Evolutionary conservation across 2,797 vertebrate genomes (phyloP).

Genomic region (Poecilia picta): DNA sequence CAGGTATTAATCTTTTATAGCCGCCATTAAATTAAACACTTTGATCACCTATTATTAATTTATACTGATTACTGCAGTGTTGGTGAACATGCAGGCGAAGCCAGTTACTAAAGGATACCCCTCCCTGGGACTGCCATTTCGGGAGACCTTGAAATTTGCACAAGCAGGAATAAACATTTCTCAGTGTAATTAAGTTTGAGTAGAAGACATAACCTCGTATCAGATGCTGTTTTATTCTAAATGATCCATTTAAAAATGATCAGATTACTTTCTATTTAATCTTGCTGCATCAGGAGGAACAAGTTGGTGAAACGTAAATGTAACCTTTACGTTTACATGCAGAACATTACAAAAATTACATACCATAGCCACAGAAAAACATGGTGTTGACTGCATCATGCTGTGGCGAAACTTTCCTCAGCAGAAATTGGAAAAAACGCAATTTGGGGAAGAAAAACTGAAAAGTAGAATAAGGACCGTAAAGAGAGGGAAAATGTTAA

Average conservation of each 20-base stretch:
- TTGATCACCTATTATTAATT: constrained; percentile 82
- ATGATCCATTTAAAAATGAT: not conserved
- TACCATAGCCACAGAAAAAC: not conserved
- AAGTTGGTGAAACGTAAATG: not conserved
- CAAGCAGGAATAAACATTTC: constrained; percentile 28
- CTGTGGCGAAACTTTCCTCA: not conserved
- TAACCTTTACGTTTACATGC: not conserved
- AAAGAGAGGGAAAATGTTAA: not conserved
- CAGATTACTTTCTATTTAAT: not conserved
- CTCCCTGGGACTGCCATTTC: constrained; percentile 58
- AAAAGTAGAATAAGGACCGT: not conserved
- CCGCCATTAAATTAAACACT: constrained; percentile 77
- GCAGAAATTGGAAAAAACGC: not conserved
- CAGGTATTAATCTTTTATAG: constrained; percentile 82
- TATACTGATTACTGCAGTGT: constrained; percentile 73
- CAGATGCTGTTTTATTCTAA: not conserved
- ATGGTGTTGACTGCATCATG: not conserved
- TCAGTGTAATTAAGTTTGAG: not conserved
- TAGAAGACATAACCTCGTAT: not conserved
- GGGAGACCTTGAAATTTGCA: constrained; percentile 48
- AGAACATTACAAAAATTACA: not conserved
- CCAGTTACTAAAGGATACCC: constrained; percentile 55
- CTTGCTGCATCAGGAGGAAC: not conserved
- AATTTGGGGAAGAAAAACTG: not conserved
- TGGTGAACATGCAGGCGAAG: constrained; percentile 57